phyloP scores from a whole-genome alignment of 2,797 vertebrate species.

The Poliocrania exsul region DNA sequence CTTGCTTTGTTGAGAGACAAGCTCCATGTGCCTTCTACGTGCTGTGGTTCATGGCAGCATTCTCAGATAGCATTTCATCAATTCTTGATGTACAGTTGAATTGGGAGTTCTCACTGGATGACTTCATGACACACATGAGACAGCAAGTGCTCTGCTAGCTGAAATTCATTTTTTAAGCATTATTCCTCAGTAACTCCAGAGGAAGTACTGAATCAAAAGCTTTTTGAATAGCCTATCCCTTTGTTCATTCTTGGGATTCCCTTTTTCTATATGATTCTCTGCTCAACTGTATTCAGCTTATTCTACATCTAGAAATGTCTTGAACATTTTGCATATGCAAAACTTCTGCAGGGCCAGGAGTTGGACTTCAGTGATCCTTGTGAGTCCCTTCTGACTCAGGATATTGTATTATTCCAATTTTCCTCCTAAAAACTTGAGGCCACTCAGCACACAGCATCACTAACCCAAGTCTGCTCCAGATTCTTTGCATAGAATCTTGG shows the following conservation, averaged over 20 bases:
- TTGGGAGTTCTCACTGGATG: not conserved
- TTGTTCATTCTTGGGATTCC: not conserved
- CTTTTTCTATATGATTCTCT: not conserved
- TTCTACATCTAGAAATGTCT: not conserved
- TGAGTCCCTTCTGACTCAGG: not conserved
- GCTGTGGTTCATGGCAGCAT: not conserved
- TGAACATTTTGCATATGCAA: not conserved
- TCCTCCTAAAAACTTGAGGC: not conserved
- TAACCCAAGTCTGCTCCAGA: not conserved
- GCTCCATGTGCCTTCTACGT: not conserved
- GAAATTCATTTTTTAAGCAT: not conserved
- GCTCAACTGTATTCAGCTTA: not conserved
- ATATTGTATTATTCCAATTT: not conserved
- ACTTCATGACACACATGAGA: not conserved
- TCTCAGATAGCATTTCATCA: not conserved
- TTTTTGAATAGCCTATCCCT: not conserved
- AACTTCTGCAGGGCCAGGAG: not conserved
- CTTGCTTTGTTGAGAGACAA: not conserved
- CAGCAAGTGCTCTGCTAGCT: not conserved
- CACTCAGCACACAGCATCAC: not conserved
- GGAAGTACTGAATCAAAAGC: not conserved
- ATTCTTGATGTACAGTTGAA: not conserved
- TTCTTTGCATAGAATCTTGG: not conserved
- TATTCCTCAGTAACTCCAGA: not conserved
- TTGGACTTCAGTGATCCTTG: not conserved